phyloP scores from a whole-genome alignment of 2,113 vertebrate genomes.

The Leucopsar rothschildi region DNA sequence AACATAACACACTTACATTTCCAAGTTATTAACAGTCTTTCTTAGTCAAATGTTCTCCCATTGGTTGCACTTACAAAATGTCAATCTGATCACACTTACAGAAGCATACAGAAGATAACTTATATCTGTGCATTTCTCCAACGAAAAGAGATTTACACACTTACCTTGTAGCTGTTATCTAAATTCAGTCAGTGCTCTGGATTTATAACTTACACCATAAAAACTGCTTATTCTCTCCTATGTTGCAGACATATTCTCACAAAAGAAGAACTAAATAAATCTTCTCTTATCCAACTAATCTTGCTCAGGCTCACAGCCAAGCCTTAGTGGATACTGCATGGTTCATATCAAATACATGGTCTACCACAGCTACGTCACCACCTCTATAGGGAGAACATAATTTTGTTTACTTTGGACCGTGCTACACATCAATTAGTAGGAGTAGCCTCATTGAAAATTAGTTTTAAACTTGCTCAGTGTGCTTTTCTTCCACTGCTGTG shows the following conservation, averaged over 20 bases:
- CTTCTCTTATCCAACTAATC: not conserved
- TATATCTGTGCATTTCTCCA: not conserved
- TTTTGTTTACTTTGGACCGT: not conserved
- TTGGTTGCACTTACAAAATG: not conserved
- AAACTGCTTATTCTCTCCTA: not conserved
- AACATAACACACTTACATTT: not conserved
- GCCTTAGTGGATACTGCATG: not conserved
- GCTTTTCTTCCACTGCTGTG: not conserved
- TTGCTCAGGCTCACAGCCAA: not conserved
- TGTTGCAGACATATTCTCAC: not conserved
- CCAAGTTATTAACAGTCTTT: not conserved
- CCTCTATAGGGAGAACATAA: not conserved
- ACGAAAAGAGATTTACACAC: not conserved
- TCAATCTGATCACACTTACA: not conserved
- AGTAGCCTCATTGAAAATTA: not conserved
- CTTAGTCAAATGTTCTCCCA: not conserved
- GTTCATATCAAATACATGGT: not conserved
- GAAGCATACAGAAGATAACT: not conserved
- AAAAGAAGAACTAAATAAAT: not conserved
- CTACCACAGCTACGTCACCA: not conserved
- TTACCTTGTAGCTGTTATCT: not conserved
- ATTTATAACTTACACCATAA: not conserved
- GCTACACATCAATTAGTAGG: not conserved
- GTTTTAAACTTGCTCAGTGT: not conserved
- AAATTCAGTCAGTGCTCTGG: not conserved